Percentiles rank a stretch among this genome's conserved stretches.
Conservation (phyloP, 2,888 invertebrate genomes). For the Hyles lineata region DNA sequence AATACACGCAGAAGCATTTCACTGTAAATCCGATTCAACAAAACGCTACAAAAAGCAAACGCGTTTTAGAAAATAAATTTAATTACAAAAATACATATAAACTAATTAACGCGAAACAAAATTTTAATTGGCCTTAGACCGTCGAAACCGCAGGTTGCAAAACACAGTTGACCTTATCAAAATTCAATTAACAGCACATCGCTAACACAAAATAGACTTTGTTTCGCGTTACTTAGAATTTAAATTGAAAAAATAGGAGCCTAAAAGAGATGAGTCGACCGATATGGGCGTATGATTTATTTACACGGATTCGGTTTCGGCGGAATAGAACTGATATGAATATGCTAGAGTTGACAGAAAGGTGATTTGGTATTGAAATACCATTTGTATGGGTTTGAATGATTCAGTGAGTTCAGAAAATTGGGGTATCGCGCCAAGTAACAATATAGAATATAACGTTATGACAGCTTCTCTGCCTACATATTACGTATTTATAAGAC, state of each 20-base stretch:
- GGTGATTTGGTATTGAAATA: slow-evolving; percentile 6
- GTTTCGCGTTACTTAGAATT: neutral
- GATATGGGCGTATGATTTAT: slow-evolving; percentile 1
- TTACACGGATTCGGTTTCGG: neutral
- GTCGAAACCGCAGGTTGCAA: slow-evolving; percentile 46
- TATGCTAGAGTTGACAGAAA: slow-evolving; percentile 6
- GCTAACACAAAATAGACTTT: slow-evolving; percentile 3
- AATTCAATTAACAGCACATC: slow-evolving; percentile 36
- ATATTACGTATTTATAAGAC: too few relatives aligned
- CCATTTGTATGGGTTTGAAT: neutral
- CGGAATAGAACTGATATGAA: slow-evolving; percentile 7
- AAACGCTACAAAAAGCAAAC: neutral
- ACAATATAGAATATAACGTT: neutral
- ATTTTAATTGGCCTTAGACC: slow-evolving; percentile 44
- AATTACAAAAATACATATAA: slow-evolving; percentile 40
- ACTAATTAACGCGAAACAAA: slow-evolving; percentile 45
- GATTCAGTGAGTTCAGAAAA: neutral
- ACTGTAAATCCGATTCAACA: neutral
- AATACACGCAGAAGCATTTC: neutral
- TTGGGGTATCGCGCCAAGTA: neutral
- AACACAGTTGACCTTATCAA: slow-evolving; percentile 47
- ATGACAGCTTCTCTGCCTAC: neutral
- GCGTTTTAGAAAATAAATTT: slow-evolving; percentile 15
- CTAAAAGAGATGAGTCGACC: neutral
- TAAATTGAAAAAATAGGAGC: slow-evolving; percentile 4